Percentiles rank a stretch among this genome's conserved stretches.
phyloP scores from a whole-genome alignment of 2,113 vertebrate genomes.

The Callionymus lyra region DNA sequence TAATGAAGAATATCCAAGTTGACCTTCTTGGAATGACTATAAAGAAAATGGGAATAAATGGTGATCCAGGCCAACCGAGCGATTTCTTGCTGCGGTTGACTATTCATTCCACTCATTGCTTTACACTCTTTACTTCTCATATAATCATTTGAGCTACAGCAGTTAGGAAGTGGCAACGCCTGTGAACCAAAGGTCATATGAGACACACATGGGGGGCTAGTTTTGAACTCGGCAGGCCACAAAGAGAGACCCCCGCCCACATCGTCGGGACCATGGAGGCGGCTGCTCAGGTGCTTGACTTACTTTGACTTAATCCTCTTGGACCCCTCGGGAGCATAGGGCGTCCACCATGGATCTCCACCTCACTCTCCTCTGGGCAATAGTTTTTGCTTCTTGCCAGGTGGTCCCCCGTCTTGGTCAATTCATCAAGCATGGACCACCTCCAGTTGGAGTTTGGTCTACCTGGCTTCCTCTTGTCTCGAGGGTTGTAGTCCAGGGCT shows the following conservation, averaged over 20 bases:
- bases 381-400: too few relatives aligned
- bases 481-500: too few relatives aligned
- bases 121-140: too few relatives aligned
- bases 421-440: too few relatives aligned
- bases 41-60: slow-evolving; percentile 23
- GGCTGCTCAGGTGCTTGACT: slow-evolving; percentile 21
- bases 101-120: slow-evolving; percentile 9
- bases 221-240: slow-evolving; percentile 61
- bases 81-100: slow-evolving; percentile 6
- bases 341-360: too few relatives aligned
- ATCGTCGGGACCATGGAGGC: slow-evolving; percentile 27
- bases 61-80: slow-evolving; percentile 14
- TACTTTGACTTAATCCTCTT: too few relatives aligned
- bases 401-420: too few relatives aligned
- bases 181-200: slow-evolving; percentile 60
- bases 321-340: too few relatives aligned
- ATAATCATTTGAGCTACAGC: too few relatives aligned
- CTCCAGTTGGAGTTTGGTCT: too few relatives aligned
- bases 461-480: too few relatives aligned
- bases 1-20: slow-evolving; percentile 31
- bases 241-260: slow-evolving; percentile 45
- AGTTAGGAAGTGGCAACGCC: slow-evolving; percentile 20
- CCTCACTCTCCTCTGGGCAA: slow-evolving; percentile 22
- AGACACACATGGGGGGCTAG: slow-evolving; percentile 30
- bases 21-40: slow-evolving; percentile 31